These are phyloP conservation scores for Cryptus viduatorius DNA, from an alignment of 2,888 invertebrate genomes.

Conservation along the genomic window DNA sequence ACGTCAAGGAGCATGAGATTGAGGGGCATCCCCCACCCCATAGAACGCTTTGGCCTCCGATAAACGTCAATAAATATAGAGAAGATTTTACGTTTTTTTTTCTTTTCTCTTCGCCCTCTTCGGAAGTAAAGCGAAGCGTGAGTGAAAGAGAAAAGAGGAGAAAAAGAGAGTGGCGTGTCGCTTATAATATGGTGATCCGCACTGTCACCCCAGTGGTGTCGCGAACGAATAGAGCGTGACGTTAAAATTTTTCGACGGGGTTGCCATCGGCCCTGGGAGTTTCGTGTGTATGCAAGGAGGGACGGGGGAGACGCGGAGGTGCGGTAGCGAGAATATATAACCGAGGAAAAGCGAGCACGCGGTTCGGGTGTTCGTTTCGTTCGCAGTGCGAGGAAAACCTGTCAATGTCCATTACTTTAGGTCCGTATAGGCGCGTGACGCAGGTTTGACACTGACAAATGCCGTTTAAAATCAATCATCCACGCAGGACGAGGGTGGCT, in stretches of 20 bases:
- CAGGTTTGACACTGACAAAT: conserved; percentile 67
- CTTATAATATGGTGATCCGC: conserved; percentile 44
- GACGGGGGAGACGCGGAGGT: conserved; percentile 11
- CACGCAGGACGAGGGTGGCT: conserved; percentile 7
- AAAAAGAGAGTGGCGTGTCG: conserved; percentile 10
- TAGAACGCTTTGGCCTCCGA: not conserved
- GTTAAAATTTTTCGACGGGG: conserved; percentile 63
- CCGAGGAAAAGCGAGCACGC: conserved; percentile 53
- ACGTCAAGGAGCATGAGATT: conserved; percentile 2
- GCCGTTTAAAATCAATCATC: conserved; percentile 66
- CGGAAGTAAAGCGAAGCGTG: conserved; percentile 8
- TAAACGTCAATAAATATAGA: conserved; percentile 15
- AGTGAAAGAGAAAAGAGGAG: conserved; percentile 27
- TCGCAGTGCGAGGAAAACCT: conserved; percentile 41
- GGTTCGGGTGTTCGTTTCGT: conserved; percentile 12
- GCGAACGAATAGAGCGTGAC: conserved; percentile 62
- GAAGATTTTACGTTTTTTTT: conserved; percentile 6
- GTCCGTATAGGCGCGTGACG: conserved; percentile 52
- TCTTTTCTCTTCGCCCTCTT: conserved; percentile 14
- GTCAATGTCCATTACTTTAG: conserved; percentile 63
- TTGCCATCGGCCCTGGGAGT: conserved; percentile 16
- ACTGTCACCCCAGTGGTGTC: conserved; percentile 56
- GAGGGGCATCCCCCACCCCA: not conserved
- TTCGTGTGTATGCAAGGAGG: conserved; percentile 9
- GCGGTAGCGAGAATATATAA: conserved; percentile 33